A percentile compares a stretch with the other conserved stretches of the same genome.
phyloP scores from a whole-genome alignment of 2,888 invertebrate species.

The Amiota communis region DNA sequence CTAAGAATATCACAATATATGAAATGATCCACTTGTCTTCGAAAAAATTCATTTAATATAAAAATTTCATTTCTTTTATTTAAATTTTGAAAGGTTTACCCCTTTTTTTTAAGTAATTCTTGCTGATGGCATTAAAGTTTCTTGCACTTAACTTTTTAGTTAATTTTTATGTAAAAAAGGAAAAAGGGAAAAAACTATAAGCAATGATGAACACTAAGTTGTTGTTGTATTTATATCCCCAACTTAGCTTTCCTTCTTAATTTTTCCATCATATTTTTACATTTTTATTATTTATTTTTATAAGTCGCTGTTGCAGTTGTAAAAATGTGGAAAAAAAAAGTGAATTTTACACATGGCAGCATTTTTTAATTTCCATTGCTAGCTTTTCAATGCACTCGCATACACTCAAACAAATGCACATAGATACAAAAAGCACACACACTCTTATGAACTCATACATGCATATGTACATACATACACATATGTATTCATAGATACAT shows the following conservation, averaged over 20 bases:
- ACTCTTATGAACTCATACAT: conserved; percentile 10
- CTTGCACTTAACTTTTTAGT: background rate
- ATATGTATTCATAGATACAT: background rate
- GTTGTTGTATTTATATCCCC: too few relatives aligned
- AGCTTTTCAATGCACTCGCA: conserved; percentile 53
- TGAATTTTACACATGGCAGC: conserved; percentile 67
- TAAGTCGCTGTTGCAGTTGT: background rate
- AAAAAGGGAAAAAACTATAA: background rate
- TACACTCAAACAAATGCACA: conserved; percentile 30
- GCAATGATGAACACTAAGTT: background rate
- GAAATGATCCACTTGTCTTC: too few relatives aligned
- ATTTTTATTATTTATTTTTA: conserved; percentile 37
- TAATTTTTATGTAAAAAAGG: background rate
- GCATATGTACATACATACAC: conserved; percentile 10
- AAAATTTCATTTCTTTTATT: too few relatives aligned
- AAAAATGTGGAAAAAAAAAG: conserved; percentile 39
- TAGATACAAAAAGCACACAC: conserved; percentile 6
- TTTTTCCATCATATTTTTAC: conserved; percentile 2
- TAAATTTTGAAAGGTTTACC: too few relatives aligned
- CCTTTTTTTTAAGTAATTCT: too few relatives aligned
- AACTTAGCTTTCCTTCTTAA: too few relatives aligned
- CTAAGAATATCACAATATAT: too few relatives aligned
- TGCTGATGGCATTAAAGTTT: background rate
- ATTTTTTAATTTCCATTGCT: conserved; percentile 65
- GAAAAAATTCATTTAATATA: too few relatives aligned